Evolutionary conservation across 30 jellyfish, hydroid and myxozoan species (phyloP), one percentile per base, ranked within the genome.

Genomic region (Aurelia sp.): DNA sequence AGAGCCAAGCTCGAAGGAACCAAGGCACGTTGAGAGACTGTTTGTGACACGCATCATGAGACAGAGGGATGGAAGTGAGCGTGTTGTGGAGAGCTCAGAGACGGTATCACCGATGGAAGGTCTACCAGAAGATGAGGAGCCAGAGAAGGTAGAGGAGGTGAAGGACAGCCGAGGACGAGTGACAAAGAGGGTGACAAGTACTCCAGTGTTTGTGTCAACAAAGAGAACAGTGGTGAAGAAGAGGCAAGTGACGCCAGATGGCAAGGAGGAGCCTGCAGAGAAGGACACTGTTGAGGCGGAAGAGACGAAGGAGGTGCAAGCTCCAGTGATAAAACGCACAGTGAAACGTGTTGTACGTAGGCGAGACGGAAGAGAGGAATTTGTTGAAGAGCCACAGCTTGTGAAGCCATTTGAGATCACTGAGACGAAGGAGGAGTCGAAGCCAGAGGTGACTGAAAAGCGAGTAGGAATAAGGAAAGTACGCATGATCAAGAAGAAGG

Each of bases 41-140:
- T 85, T n/a, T 72, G 97, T 85, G 35, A 86, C 96, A 5, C 81
- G 97, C 35, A 76, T 91, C 55, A 31, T 91, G 72, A 63, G 92
- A 74, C 82, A 70, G 57, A 82, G 81, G 22, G 98, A 92, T 86
- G 98, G 98, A 72, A 79, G 69, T 53, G 97, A 87, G 63, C 88
- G 79, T 20, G 71, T 87, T 27, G 33, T 91, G 64, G 98, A 91
- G 74, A 87, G 72, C 58, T 91, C 97, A 1, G 96, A 84, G 81
- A 84, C 93, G 4, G 93, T 91, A 24, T 80, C 69, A 8, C 98
- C 98, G 17, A 7, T 85, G 85, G 92, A 84, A 44, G 67, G 73
- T 13, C 27, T 77, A 11, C 93, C 98, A 9, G 98, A 84, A 61
- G 98, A 91, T 21, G 86, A 81, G 7, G 93, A 84, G 16, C 84